phyloP scores from a whole-genome alignment of 1,140 invertebrate species.

The Bombyx mori region DNA sequence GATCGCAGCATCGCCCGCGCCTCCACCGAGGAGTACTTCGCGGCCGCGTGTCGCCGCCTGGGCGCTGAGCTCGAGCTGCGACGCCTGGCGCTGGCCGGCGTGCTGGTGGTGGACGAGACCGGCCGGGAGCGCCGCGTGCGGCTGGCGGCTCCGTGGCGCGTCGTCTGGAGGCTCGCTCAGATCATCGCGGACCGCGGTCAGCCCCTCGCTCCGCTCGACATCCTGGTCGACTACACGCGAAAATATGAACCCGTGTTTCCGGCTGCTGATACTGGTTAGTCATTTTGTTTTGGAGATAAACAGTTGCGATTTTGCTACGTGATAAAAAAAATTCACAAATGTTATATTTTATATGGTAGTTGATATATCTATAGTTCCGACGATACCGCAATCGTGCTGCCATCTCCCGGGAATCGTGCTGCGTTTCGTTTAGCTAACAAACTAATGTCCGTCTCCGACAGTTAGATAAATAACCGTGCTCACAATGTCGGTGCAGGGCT shows the following conservation, averaged over 20 bases:
- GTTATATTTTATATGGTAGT: too few species aligned
- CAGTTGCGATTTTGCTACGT: too few species aligned
- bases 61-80: slow-evolving; percentile 39
- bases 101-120: slow-evolving; percentile 23
- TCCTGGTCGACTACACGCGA: slow-evolving; percentile 43
- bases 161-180: slow-evolving; percentile 50
- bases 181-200: slow-evolving; percentile 32
- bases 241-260: slow-evolving; percentile 47
- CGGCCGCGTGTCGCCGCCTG: slow-evolving; percentile 39
- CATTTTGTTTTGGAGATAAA: too few species aligned
- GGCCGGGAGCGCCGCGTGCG: slow-evolving; percentile 31
- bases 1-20: slow-evolving; percentile 60
- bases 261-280: slow-evolving; percentile 45
- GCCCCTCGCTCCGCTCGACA: slow-evolving; percentile 28
- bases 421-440: too few species aligned
- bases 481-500: slow-evolving; percentile 25
- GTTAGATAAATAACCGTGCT: neutral
- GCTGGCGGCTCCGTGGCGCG: slow-evolving; percentile 46
- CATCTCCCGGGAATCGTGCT: too few species aligned
- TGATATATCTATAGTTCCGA: too few species aligned
- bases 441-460: too few species aligned
- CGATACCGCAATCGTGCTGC: too few species aligned
- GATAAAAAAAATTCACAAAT: too few species aligned
- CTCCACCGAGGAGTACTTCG: slow-evolving; percentile 56
- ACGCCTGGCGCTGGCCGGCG: slow-evolving; percentile 31